Conservation (phyloP, 1,140 invertebrate genomes). For the Drosophila nigrodunni region DNA sequence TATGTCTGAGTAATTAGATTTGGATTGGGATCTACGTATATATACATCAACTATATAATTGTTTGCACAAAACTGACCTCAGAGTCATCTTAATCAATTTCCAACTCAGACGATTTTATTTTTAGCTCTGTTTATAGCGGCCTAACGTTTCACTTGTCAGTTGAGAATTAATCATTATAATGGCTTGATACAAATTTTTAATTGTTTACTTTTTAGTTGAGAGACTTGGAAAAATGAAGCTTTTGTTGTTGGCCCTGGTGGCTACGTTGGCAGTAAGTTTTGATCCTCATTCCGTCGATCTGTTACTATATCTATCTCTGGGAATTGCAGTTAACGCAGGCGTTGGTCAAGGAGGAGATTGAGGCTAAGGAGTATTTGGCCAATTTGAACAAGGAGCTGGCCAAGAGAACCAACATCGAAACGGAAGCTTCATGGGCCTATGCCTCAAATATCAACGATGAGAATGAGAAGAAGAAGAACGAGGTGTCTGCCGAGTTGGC, state of each 20-base stretch:
- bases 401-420: constrained; percentile 86
- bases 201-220: constrained; percentile 50
- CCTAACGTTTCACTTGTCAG: constrained; percentile 22
- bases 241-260: constrained; percentile 61
- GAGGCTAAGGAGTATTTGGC: constrained; percentile 87
- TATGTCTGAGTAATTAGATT: background rate
- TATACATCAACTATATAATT: constrained; percentile 13
- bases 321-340: constrained; percentile 51
- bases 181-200: constrained; percentile 49
- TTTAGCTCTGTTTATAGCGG: constrained; percentile 1
- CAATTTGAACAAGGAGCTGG: constrained; percentile 86
- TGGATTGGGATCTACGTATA: background rate
- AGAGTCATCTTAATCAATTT: constrained; percentile 24
- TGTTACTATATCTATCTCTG: background rate
- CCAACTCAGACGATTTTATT: background rate
- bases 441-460: constrained; percentile 90
- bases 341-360: constrained; percentile 85
- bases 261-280: constrained; percentile 72
- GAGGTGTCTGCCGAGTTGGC: constrained; percentile 82
- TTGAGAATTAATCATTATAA: constrained; percentile 5
- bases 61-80: constrained; percentile 43
- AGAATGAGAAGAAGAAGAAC: constrained; percentile 87
- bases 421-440: constrained; percentile 89
- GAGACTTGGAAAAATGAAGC: constrained; percentile 64
- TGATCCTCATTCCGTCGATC: background rate